These are phyloP conservation scores for Stictocephala bisonia DNA, from an alignment of 2,888 invertebrate species.

Conservation along the genomic window DNA sequence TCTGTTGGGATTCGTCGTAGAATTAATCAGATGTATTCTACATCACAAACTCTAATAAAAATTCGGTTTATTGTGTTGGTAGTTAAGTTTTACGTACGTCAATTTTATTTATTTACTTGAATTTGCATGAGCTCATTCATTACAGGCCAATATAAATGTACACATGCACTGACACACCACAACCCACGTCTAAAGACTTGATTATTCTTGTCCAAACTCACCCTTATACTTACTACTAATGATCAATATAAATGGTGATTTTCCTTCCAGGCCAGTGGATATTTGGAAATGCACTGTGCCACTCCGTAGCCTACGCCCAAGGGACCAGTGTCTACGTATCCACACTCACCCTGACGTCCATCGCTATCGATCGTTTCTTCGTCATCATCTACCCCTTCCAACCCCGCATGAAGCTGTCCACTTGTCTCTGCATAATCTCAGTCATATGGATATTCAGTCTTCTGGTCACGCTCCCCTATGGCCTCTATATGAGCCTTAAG, in stretches of 20 bases:
- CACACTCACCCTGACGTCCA: constrained; percentile 95
- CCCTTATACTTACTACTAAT: no score
- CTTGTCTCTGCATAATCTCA: constrained; percentile 86
- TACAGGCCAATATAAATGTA: no score
- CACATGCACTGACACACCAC: no score
- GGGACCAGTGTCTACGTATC: constrained; percentile 98
- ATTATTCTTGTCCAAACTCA: no score
- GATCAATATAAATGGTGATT: not conserved
- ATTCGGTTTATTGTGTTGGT: no score
- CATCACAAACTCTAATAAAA: no score
- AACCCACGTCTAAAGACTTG: no score
- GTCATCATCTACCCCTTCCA: constrained; percentile 97
- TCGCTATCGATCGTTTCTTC: constrained; percentile 97
- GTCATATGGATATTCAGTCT: constrained; percentile 93
- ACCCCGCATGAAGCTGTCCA: constrained; percentile 89
- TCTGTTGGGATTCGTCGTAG: no score
- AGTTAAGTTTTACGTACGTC: no score
- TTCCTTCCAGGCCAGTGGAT: constrained; percentile 76
- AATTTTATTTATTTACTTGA: no score
- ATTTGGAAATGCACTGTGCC: constrained; percentile 91
- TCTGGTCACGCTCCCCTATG: constrained; percentile 91
- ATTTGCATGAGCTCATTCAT: no score
- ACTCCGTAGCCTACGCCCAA: constrained; percentile 92
- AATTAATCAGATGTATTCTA: no score
- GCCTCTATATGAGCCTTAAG: constrained; percentile 79